These are phyloP conservation scores for Mus caroli DNA, from an alignment of 2,797 vertebrate genomes.

Conservation along the genomic window DNA sequence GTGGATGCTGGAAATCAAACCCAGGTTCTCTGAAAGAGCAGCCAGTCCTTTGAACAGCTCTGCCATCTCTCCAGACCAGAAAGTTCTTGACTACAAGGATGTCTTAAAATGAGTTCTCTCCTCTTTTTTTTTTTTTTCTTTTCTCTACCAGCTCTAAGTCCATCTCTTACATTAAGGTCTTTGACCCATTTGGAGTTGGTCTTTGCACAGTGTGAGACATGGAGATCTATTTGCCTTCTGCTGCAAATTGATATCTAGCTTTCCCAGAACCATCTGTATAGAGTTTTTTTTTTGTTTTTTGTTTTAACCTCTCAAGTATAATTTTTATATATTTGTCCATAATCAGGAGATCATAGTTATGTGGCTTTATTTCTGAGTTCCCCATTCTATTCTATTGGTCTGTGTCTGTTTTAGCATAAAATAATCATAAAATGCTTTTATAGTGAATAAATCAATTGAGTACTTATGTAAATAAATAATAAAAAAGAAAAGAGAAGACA, in stretches of 20 bases:
- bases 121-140: too few species aligned
- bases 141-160: background rate
- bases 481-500: background rate
- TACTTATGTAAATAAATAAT: background rate
- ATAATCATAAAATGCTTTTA: background rate
- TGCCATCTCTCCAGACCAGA: background rate
- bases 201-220: background rate
- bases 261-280: background rate
- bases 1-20: background rate
- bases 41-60: background rate
- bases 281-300: background rate
- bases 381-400: background rate
- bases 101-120: background rate
- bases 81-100: background rate
- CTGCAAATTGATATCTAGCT: background rate
- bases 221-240: background rate
- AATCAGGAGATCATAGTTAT: background rate
- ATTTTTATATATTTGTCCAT: background rate
- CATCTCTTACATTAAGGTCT: background rate
- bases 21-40: background rate
- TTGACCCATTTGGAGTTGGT: background rate
- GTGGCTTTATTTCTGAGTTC: background rate
- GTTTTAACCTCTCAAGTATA: background rate
- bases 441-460: background rate
- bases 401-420: conserved; percentile 46